Base-by-base conservation (phyloP, 2,113 vertebrate genomes). In the Tachuris rubrigastra region DNA sequence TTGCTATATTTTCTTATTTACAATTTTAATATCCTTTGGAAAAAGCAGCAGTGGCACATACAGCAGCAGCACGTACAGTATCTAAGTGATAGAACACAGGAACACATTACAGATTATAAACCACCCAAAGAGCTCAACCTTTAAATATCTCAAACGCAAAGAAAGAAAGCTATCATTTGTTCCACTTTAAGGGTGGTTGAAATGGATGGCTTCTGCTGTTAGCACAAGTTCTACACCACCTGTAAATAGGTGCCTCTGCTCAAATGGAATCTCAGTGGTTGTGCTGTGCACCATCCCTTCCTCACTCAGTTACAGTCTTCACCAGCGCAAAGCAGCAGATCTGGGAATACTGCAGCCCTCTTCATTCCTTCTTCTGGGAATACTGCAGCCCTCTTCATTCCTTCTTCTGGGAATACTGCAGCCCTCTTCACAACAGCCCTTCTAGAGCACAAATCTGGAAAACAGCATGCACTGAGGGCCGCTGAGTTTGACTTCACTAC, bases 281-380 rank as follows among this genome's bases (percentile, higher is more conserved):
- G 0, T 0, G 16, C 2, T 8, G 24, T 0, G 12, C 9, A 4
- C 6, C 3, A 46, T 10, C 37, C 27, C 74, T 27, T 5, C 6
- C 25, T 9, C 20, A 9, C 69, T 17, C 44, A 2, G 37, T 4
- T 15, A 20, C 73, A 50, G 37, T 24, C 41, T 24, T 35, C 11
- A 7, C 21, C 46, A 6, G 14, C 0, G 15, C 21, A 5, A 33
- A 35, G 2, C 25, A 15, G 33, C 28, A 28, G 12, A n/a, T 3
- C 35, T 17, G 28, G 30, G n/a, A 20, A 42, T 3, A 8, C 0
- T 8, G 49, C 30, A 78, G 24, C n/a, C 42, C 50, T 33, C 41
- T 10, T 20, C 58, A 21, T 31, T 55, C 52, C 53, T 31, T 31
- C 52, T 31, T 33, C 53, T 55, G 53, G 53, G 53, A 55, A 55